These are phyloP conservation scores for Hydroisotoma schaefferi DNA, from an alignment of 2,888 invertebrate species.

Conservation along the genomic window DNA sequence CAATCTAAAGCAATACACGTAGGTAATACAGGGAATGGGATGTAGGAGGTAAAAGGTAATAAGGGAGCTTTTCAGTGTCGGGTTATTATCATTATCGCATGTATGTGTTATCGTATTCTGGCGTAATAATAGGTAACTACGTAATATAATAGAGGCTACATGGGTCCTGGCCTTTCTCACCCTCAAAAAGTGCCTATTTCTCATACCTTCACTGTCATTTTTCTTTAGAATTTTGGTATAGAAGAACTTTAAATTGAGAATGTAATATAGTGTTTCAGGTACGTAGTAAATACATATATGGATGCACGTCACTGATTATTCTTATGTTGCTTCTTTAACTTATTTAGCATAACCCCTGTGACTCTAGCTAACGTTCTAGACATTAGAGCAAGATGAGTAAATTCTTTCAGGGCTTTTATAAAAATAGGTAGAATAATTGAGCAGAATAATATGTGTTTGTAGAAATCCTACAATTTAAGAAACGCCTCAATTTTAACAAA, in stretches of 20 bases:
- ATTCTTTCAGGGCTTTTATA: too few species aligned
- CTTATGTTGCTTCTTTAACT: too few species aligned
- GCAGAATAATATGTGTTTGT: too few species aligned
- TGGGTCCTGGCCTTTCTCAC: constrained; percentile 13
- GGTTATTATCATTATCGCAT: not conserved
- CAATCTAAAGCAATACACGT: constrained; percentile 7
- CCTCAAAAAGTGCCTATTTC: constrained; percentile 7
- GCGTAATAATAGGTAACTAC: not conserved
- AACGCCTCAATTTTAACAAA: constrained; percentile 4
- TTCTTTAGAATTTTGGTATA: not conserved
- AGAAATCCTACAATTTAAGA: constrained; percentile 2
- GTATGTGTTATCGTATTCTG: too few species aligned
- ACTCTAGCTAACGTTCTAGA: too few species aligned
- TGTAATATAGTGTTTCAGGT: not conserved
- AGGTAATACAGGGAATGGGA: constrained; percentile 7
- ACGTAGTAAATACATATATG: too few species aligned
- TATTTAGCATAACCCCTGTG: too few species aligned
- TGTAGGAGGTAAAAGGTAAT: not conserved
- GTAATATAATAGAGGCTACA: not conserved
- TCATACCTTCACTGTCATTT: constrained; percentile 3
- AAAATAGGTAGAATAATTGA: too few species aligned
- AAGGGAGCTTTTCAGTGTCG: constrained; percentile 5
- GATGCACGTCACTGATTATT: too few species aligned
- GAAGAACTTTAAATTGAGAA: not conserved
- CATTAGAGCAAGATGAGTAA: too few species aligned